Evolutionary conservation across 1,140 invertebrate genomes (phyloP), one percentile per base, ranked within the genome.

Genomic region (Pseudobourletiella spinata): DNA sequence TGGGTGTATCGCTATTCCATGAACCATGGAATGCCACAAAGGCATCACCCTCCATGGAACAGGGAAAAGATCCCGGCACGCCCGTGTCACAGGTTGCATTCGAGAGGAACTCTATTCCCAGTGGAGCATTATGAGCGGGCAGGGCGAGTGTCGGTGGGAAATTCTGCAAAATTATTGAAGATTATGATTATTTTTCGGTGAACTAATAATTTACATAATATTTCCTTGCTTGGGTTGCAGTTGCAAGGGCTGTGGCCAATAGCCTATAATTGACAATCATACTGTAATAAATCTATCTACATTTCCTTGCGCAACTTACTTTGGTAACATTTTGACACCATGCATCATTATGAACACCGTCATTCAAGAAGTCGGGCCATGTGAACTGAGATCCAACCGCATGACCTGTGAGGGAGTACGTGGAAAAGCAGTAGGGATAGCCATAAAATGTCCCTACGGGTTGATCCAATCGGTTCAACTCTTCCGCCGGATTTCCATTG

Each of bases 401-500:
- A 30, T 61, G 50, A 6, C 58, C 59, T 15, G 14, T 2, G 0
- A 69, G 57, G 2, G 51, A 28, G 44, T 64, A 25, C 11, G 61
- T 51, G 24, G 29, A 54, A 16, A 59, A 69, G 18, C 67, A 69
- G 29, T 64, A 69, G 1, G 67, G 67, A 43, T 69, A 69, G 11
- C 67, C 64, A 59, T 68, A 65, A 30, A 60, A 44, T 8, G 60
- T 55, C 3, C 61, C 63, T 3, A 65, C 42, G 24, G 57, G 48
- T 16, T 32, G 8, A 35, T 65, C 44, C 30, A 63, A 68, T 35
- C 59, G 61, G 29, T 65, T 63, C 25, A 68, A 4, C 28, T 68
- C 67, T 29, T 68, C 67, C 1, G 56, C 67, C 22, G 67, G 67
- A 54, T 68, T 68, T 18, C 43, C 52, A 44, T 68, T 65, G 32